These are phyloP conservation scores for Nannobrachium achirus DNA, from an alignment of 2,113 vertebrate genomes.

Conservation along the genomic window DNA sequence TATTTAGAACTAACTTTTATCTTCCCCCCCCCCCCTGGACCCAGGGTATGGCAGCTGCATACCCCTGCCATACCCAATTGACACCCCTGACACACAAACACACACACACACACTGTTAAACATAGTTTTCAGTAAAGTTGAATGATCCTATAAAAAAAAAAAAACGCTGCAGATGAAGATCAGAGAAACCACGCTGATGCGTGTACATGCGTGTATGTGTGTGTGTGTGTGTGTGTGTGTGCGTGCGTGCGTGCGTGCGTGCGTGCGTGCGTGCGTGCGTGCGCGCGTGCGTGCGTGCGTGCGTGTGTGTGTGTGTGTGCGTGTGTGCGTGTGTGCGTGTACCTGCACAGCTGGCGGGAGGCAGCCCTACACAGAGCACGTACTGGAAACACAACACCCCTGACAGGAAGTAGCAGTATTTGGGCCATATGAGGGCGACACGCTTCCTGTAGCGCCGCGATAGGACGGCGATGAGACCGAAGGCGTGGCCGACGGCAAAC, in stretches of 20 bases:
- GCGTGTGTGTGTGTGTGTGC: not conserved
- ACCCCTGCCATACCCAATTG: too few species aligned
- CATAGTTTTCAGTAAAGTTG: too few species aligned
- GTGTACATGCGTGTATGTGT: too few species aligned
- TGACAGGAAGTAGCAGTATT: constrained; percentile 93
- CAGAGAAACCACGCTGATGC: too few species aligned
- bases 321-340: constrained; percentile 71
- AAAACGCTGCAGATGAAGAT: too few species aligned
- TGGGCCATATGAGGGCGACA: constrained; percentile 89
- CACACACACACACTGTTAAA: too few species aligned
- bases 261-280: constrained; percentile 72
- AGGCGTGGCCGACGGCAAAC: constrained; percentile 92
- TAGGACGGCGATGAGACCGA: constrained; percentile 87
- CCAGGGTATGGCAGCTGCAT: too few species aligned
- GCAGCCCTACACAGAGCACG: constrained; percentile 91
- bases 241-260: not conserved
- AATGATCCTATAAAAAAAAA: too few species aligned
- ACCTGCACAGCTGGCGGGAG: constrained; percentile 84
- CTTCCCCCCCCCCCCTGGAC: too few species aligned
- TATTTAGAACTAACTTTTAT: too few species aligned
- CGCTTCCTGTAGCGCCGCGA: constrained; percentile 89
- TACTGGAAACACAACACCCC: constrained; percentile 91
- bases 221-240: not conserved
- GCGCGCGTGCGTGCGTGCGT: not conserved
- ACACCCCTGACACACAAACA: too few species aligned